phyloP scores from a whole-genome alignment of 2,888 invertebrate species.

The Melitaea athalia region DNA sequence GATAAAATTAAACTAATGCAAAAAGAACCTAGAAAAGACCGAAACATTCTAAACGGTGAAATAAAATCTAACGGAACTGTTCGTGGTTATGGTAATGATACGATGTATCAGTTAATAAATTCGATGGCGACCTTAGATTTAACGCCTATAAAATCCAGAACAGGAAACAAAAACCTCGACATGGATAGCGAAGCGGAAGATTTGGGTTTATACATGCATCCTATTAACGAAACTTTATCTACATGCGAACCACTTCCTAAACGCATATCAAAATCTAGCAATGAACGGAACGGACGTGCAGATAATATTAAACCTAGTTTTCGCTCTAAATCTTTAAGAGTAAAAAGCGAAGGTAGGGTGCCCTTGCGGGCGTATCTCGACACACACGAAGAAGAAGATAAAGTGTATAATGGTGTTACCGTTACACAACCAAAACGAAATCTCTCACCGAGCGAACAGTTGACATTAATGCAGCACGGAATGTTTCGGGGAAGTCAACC shows the following conservation, averaged over 20 bases:
- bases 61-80: slow-evolving; percentile 43
- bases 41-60: slow-evolving; percentile 45
- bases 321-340: slow-evolving; percentile 79
- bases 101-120: slow-evolving; percentile 75
- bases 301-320: slow-evolving; percentile 74
- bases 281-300: slow-evolving; percentile 69
- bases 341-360: slow-evolving; percentile 77
- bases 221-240: slow-evolving; percentile 72
- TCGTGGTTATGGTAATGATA: slow-evolving; percentile 50
- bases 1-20: slow-evolving; percentile 74
- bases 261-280: slow-evolving; percentile 66
- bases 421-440: slow-evolving; percentile 80
- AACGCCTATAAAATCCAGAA: slow-evolving; percentile 66
- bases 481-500: slow-evolving; percentile 68
- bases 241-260: slow-evolving; percentile 75
- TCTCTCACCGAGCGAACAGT: slow-evolving; percentile 77
- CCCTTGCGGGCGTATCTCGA: slow-evolving; percentile 73
- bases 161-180: slow-evolving; percentile 62
- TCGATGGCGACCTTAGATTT: slow-evolving; percentile 77
- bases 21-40: slow-evolving; percentile 64
- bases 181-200: slow-evolving; percentile 73
- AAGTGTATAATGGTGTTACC: slow-evolving; percentile 69
- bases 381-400: slow-evolving; percentile 56
- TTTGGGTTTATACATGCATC: slow-evolving; percentile 74
- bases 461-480: slow-evolving; percentile 77